Conservation (phyloP, 2,797 vertebrate genomes). For the Limosa lapponica region DNA sequence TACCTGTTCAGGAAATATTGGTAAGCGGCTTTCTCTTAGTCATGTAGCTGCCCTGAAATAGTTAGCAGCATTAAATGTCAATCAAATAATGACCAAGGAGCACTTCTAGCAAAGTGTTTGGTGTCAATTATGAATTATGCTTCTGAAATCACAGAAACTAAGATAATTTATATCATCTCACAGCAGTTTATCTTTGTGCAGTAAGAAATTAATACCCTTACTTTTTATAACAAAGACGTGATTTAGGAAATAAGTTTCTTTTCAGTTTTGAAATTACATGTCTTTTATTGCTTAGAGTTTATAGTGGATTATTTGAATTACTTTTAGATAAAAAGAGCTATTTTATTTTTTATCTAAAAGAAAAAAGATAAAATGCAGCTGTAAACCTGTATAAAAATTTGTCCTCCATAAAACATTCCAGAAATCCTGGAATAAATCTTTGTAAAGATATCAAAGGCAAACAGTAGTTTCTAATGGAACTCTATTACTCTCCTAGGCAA, state of each 20-base stretch:
- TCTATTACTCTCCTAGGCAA: conserved; percentile 47
- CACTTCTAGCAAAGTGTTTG: neutral
- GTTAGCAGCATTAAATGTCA: neutral
- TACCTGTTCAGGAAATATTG: neutral
- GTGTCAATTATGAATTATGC: neutral
- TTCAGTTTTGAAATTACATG: neutral
- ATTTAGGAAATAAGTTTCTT: neutral
- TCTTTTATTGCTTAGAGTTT: neutral
- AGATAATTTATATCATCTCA: neutral
- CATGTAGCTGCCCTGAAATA: neutral
- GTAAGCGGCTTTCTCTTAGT: neutral
- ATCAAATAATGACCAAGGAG: neutral
- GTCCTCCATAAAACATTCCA: neutral
- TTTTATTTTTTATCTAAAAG: neutral
- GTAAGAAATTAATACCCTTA: neutral
- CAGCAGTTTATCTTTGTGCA: neutral
- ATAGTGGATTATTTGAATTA: neutral
- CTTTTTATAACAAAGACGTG: neutral
- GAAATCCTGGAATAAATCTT: conserved; percentile 14
- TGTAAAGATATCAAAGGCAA: conserved; percentile 31
- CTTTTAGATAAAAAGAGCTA: neutral
- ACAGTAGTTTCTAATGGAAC: conserved; percentile 37
- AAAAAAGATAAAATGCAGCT: neutral
- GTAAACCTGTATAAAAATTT: conserved; percentile 27
- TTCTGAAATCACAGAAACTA: neutral